phyloP scores from a whole-genome alignment of 2,888 invertebrate genomes.

The Hipparchia semele region DNA sequence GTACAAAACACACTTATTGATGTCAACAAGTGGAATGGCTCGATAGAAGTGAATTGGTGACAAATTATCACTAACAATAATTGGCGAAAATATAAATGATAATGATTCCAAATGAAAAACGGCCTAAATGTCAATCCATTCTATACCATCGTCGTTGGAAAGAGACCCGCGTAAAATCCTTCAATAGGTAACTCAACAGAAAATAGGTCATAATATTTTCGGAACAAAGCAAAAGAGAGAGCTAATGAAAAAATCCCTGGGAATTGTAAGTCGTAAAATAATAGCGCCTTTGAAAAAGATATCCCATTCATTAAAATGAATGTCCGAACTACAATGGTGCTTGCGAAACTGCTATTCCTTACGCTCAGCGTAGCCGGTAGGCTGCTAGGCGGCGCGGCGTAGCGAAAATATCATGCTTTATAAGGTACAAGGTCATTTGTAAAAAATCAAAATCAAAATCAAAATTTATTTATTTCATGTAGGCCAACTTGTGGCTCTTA shows the following conservation, averaged over 20 bases:
- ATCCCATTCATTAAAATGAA: conserved; percentile 46
- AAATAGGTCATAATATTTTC: conserved; percentile 36
- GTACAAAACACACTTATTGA: too few species aligned
- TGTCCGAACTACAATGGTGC: conserved; percentile 44
- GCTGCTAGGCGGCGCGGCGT: conserved; percentile 1
- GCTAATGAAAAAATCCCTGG: conserved; percentile 43
- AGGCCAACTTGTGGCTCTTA: too few species aligned
- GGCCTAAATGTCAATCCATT: not conserved
- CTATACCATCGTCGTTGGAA: not conserved
- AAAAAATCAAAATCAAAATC: too few species aligned
- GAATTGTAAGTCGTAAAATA: conserved; percentile 46
- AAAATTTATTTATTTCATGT: too few species aligned
- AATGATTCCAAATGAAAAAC: too few species aligned
- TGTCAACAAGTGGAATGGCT: too few species aligned
- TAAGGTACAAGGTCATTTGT: not conserved
- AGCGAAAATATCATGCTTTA: conserved; percentile 15
- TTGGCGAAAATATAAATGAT: too few species aligned
- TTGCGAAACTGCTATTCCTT: conserved; percentile 48
- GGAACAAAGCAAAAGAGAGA: conserved; percentile 40
- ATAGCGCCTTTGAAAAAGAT: conserved; percentile 47
- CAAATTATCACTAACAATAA: too few species aligned
- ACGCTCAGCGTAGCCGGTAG: conserved; percentile 24
- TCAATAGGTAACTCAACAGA: conserved; percentile 29
- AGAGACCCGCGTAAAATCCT: conserved; percentile 26
- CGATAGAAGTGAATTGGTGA: too few species aligned